These are phyloP conservation scores for Pangasius sanitwongsei DNA, from an alignment of 2,797 vertebrate genomes.

Conservation along the genomic window DNA sequence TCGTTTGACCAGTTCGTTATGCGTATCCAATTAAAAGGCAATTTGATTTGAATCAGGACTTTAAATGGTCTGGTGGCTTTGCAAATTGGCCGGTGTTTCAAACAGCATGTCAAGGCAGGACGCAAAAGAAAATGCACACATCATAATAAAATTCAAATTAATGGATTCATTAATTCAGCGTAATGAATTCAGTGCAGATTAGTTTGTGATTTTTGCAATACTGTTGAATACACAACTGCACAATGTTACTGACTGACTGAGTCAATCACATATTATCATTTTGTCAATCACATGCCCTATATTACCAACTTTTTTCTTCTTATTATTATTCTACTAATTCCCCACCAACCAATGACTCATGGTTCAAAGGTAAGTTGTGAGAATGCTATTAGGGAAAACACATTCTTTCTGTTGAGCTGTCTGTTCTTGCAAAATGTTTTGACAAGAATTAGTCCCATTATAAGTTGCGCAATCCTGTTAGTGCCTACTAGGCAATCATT, in stretches of 20 bases:
- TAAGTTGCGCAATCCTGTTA: background rate
- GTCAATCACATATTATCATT: background rate
- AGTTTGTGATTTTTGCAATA: constrained; percentile 53
- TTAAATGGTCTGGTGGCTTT: constrained; percentile 67
- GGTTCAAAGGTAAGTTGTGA: constrained; percentile 1
- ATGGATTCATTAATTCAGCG: constrained; percentile 49
- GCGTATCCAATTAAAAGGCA: constrained; percentile 73
- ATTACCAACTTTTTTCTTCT: background rate
- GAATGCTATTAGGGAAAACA: background rate
- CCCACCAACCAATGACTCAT: background rate
- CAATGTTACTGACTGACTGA: constrained; percentile 38
- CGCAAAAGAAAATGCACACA: constrained; percentile 60
- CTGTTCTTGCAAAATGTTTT: background rate
- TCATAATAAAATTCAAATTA: constrained; percentile 53
- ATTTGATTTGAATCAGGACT: constrained; percentile 70
- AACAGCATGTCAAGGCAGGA: constrained; percentile 55
- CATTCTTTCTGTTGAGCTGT: background rate
- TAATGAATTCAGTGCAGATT: constrained; percentile 53
- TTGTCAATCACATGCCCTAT: background rate
- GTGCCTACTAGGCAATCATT: background rate
- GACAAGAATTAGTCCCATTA: background rate
- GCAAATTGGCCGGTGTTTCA: constrained; percentile 64
- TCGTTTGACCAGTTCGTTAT: constrained; percentile 62
- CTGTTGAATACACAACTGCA: constrained; percentile 35
- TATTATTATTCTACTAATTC: background rate